Evolutionary conservation across 2,888 invertebrate genomes (phyloP).

Genomic region (Lasioglossum marginatum): DNA sequence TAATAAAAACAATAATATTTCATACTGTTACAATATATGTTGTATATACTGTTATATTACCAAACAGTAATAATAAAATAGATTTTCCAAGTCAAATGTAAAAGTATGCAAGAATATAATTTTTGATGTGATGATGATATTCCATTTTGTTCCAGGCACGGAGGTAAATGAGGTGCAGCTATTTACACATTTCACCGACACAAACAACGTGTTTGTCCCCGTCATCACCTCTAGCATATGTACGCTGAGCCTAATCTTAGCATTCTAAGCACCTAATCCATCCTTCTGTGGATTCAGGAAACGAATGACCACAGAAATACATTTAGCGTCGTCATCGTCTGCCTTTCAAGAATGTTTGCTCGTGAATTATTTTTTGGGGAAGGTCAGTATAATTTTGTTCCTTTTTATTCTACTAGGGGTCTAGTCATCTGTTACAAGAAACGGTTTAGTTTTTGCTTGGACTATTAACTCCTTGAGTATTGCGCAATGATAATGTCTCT

Average conservation of each 20-base stretch:
- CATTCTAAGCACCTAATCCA: constrained; percentile 4
- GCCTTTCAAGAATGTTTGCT: neutral
- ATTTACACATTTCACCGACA: constrained; percentile 1
- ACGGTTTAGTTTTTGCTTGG: neutral
- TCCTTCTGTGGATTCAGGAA: constrained; percentile 1
- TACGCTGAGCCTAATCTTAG: constrained; percentile 6
- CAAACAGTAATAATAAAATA: neutral
- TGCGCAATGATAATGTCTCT: too few relatives aligned
- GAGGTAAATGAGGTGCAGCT: neutral
- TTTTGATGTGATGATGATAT: neutral
- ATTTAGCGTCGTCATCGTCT: neutral
- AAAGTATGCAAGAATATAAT: neutral
- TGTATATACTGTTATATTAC: too few relatives aligned
- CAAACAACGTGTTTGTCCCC: constrained; percentile 4
- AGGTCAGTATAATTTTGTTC: neutral
- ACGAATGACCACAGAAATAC: constrained; percentile 1
- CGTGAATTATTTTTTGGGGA: neutral
- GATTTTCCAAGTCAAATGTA: neutral
- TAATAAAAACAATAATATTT: neutral
- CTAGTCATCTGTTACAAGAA: neutral
- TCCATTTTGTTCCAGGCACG: neutral
- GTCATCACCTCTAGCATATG: constrained; percentile 2
- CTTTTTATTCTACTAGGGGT: neutral
- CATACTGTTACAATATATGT: neutral
- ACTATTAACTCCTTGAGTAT: neutral